Base-by-base conservation (phyloP, 2,888 invertebrate genomes). In the Torymus texanus region DNA sequence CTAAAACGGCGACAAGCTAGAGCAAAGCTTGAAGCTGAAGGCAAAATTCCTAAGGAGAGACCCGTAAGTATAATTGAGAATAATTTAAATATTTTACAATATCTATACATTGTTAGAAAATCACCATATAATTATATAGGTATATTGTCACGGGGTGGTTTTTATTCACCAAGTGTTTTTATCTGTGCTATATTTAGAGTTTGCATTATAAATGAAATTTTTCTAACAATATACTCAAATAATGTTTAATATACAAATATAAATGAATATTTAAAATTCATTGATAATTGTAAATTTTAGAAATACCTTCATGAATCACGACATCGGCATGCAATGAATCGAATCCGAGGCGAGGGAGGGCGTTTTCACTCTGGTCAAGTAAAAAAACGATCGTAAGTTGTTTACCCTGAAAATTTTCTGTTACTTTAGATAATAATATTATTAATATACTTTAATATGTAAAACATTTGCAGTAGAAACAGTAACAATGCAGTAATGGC, bases 231-330 rank as follows among this genome's bases (percentile, higher is more conserved):
- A 1, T 41, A 41, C 41, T 41, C 8, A 29, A 29, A 29, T 5
- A 8, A 41, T 41, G 41, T 8, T 8, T 41, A 41, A 8, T 41
- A 41, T 41, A 8, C 5, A 41, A 41, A 41, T 8, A 41, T 8
- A 41, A 41, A 41, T 41, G 41, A 41, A 41, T 41, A 41, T 41
- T 41, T 41, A 1, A 41, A 41, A 41, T 41, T 41, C 8, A 41
- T 41, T 41, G 8, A 41, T 53, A 51, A 1, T 62, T 56, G 41
- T 72, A 24, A 78, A 81, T 83, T 82, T 68, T 91, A 97, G 96
- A 98, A 98, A 95, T 99, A 99, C 89, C 92, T 99, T n/a, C 98
- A 99, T 87, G 98, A 98, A 90, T 98, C 98, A 0, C 92, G 98
- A 63, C 99, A 99, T 91, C 93, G 96, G 82, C 98, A 99, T 90